Conservation (phyloP, 2,113 vertebrate genomes). For the Trochalopteron elliotii region DNA sequence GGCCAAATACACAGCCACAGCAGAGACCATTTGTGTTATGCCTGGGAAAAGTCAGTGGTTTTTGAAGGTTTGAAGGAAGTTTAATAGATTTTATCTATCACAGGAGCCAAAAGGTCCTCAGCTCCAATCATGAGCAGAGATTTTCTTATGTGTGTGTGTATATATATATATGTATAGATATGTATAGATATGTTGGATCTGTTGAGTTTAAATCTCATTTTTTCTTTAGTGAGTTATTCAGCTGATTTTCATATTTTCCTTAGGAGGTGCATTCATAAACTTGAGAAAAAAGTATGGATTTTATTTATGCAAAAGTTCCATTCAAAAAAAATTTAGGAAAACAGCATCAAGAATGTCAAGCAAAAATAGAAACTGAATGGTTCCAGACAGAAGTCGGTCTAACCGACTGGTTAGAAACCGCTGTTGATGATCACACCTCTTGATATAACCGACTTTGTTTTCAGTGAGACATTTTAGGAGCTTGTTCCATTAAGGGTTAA, state of each 20-base stretch:
- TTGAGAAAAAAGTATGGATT: background rate
- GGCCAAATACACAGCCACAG: background rate
- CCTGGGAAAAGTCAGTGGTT: background rate
- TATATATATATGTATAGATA: rapidly evolving
- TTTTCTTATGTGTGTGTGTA: rapidly evolving
- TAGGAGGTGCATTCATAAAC: background rate
- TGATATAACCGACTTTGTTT: background rate
- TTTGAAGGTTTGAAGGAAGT: background rate
- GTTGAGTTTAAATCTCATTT: background rate
- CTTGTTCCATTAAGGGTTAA: background rate
- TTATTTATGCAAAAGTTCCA: background rate
- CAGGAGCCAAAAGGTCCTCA: background rate
- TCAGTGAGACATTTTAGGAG: slow-evolving; percentile 11
- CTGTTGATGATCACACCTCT: background rate
- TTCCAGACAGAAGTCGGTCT: background rate
- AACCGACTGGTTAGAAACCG: background rate
- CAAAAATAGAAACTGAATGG: background rate
- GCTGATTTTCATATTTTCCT: background rate
- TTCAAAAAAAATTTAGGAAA: background rate
- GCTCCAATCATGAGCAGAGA: background rate
- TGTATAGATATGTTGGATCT: background rate
- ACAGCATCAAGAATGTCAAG: background rate
- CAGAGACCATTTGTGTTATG: background rate
- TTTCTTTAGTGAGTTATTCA: background rate
- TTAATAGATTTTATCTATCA: background rate